Conservation (phyloP, 1,140 invertebrate species). For the Leptinotarsa lineolata region DNA sequence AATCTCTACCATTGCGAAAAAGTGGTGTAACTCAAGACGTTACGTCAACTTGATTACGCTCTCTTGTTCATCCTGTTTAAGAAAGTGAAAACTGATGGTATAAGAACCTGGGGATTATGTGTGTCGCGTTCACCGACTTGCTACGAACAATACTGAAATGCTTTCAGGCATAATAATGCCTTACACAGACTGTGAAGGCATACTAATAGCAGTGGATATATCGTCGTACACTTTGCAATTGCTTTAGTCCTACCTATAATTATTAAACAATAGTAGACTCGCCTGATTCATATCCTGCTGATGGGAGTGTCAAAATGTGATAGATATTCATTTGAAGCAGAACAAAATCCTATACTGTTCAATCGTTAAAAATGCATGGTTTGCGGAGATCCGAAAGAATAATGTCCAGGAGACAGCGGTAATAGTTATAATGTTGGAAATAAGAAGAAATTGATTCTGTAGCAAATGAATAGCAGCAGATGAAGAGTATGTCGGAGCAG, state of each 20-base stretch:
- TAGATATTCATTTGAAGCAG: background rate
- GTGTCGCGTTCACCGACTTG: constrained; percentile 15
- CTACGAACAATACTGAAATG: constrained; percentile 12
- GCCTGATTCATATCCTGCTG: constrained; percentile 2
- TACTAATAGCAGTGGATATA: constrained; percentile 6
- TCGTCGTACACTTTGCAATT: constrained; percentile 6
- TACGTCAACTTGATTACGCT: constrained; percentile 18
- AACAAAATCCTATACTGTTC: too few species aligned
- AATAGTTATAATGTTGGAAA: too few species aligned
- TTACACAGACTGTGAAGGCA: constrained; percentile 6
- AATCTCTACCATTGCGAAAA: background rate
- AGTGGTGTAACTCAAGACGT: constrained; percentile 14
- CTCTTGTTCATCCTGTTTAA: constrained; percentile 18
- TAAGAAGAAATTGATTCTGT: too few species aligned
- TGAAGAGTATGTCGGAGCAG: too few species aligned
- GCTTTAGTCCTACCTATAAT: constrained; percentile 1
- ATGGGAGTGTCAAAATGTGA: background rate
- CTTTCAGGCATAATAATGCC: constrained; percentile 17
- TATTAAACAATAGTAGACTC: constrained; percentile 9
- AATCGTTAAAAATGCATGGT: too few species aligned
- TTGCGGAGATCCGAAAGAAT: too few species aligned
- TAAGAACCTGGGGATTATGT: constrained; percentile 16
- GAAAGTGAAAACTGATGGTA: constrained; percentile 21
- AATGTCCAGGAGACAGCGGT: too few species aligned
- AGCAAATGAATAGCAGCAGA: too few species aligned